phyloP scores from a whole-genome alignment of 1,140 invertebrate species.

The Drepana arcuata region DNA sequence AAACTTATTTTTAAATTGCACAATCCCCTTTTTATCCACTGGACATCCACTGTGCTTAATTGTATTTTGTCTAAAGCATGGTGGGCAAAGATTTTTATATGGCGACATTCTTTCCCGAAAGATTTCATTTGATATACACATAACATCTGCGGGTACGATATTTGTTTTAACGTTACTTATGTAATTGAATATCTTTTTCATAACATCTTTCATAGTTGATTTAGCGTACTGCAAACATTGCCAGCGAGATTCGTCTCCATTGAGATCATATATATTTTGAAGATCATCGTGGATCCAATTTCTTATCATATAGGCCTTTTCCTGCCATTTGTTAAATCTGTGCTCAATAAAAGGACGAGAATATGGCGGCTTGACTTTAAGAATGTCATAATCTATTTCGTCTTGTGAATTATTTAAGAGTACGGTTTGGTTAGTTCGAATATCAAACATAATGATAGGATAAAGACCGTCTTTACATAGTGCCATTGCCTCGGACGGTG shows the following conservation, averaged over 20 bases:
- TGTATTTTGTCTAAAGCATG: conserved; percentile 63
- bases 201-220: conserved; percentile 29
- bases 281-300: conserved; percentile 68
- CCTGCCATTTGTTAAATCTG: conserved; percentile 57
- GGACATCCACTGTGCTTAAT: conserved; percentile 50
- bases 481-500: conserved; percentile 54
- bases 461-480: conserved; percentile 63
- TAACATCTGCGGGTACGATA: conserved; percentile 38
- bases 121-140: conserved; percentile 68
- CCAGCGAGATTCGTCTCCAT: conserved; percentile 66
- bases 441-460: conserved; percentile 71
- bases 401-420: conserved; percentile 47
- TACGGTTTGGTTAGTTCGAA: conserved; percentile 43
- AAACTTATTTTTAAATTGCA: conserved; percentile 67
- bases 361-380: conserved; percentile 51
- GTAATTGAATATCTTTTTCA: conserved; percentile 42
- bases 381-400: conserved; percentile 38
- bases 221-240: conserved; percentile 57
- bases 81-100: conserved; percentile 71
- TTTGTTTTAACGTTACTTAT: conserved; percentile 41
- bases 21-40: conserved; percentile 66
- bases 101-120: conserved; percentile 64
- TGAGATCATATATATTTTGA: conserved; percentile 61
- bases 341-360: conserved; percentile 51
- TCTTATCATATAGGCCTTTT: conserved; percentile 34